phyloP scores from a whole-genome alignment of 2,888 invertebrate genomes.

The Cybosia mesomella region DNA sequence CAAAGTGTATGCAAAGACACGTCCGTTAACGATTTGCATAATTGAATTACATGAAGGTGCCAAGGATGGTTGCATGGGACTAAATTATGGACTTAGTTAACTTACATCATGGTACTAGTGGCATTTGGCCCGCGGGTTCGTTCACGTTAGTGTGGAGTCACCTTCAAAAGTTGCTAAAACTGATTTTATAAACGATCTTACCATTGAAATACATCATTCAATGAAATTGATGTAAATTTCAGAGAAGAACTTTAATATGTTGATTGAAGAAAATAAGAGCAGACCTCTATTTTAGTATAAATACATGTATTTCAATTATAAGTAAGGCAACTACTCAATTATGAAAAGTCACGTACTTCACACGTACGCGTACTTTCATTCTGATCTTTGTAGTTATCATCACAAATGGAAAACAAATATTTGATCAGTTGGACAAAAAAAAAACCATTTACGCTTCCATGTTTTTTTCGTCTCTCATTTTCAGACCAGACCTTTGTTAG shows the following conservation, averaged over 20 bases:
- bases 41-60: conserved; percentile 37
- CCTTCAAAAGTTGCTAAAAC: not conserved
- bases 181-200: not conserved
- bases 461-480: conserved; percentile 19
- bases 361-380: no score
- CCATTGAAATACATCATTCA: no score
- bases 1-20: conserved; percentile 51
- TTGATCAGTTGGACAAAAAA: not conserved
- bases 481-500: conserved; percentile 10
- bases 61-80: not conserved
- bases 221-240: no score
- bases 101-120: not conserved
- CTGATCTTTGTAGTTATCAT: no score
- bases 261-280: no score
- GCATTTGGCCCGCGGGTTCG: not conserved
- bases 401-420: not conserved
- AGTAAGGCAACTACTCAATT: no score
- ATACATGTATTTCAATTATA: no score
- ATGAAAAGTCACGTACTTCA: no score
- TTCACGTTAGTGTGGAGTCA: not conserved
- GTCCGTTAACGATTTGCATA: conserved; percentile 50
- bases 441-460: conserved; percentile 13
- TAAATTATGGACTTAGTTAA: conserved; percentile 5
- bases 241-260: no score
- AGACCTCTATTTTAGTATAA: no score